Evolutionary conservation across 2,113 vertebrate species (phyloP).

Genomic region (Cygnus buccinator): DNA sequence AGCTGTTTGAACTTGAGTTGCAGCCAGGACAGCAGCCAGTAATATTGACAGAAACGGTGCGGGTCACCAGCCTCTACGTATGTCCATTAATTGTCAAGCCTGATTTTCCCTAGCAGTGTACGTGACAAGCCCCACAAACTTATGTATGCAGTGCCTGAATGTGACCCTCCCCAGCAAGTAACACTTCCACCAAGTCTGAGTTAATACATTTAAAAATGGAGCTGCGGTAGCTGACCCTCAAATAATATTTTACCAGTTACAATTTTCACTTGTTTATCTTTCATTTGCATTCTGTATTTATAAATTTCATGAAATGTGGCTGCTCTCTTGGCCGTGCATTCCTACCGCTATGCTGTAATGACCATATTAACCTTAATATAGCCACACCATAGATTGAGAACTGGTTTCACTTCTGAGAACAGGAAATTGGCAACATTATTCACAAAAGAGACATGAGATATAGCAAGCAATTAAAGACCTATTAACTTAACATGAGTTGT

Average conservation of each 20-base stretch:
- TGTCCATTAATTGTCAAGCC: neutral
- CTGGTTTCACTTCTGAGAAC: slow-evolving; percentile 30
- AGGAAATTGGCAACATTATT: slow-evolving; percentile 27
- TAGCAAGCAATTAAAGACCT: slow-evolving; percentile 46
- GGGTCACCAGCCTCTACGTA: neutral
- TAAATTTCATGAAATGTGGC: neutral
- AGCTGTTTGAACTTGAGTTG: neutral
- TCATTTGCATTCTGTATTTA: neutral
- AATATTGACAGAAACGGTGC: neutral
- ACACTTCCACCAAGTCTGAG: neutral
- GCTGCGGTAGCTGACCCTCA: neutral
- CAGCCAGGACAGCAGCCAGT: neutral
- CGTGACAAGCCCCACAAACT: neutral
- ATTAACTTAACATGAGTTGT: slow-evolving; percentile 49
- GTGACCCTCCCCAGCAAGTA: neutral
- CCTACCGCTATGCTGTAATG: neutral
- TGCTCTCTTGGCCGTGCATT: neutral
- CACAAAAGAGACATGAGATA: slow-evolving; percentile 35
- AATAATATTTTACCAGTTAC: neutral
- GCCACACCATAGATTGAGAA: neutral
- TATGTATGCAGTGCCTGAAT: fast-evolving
- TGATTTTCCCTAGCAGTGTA: neutral
- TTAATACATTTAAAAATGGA: neutral
- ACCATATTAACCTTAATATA: neutral
- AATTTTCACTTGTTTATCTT: neutral